Percentiles rank a stretch among this genome's conserved stretches.
These are phyloP conservation scores for Rousettus madagascariensis DNA, from an alignment of 2,797 vertebrate species.

Conservation along the genomic window DNA sequence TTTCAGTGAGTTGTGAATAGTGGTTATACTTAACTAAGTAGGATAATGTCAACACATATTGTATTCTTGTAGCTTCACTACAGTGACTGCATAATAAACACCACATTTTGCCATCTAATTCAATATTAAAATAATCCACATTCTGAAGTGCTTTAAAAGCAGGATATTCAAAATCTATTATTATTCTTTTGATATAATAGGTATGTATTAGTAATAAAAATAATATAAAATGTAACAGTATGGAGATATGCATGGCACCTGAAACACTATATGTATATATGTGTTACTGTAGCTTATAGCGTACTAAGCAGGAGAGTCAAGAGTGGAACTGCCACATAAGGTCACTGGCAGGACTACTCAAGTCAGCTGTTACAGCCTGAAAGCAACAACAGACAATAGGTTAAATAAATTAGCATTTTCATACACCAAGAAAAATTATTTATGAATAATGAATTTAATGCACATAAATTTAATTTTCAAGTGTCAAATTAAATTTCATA, in stretches of 20 bases:
- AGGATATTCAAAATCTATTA: not conserved
- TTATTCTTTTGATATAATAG: not conserved
- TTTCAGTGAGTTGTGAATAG: slow-evolving; percentile 10
- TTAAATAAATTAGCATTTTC: not conserved
- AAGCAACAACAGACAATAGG: not conserved
- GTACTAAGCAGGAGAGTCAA: not conserved
- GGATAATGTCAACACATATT: not conserved
- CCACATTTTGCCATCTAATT: not conserved
- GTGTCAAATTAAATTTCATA: not conserved
- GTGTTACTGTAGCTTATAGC: not conserved
- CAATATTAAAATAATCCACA: not conserved
- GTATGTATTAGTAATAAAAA: not conserved
- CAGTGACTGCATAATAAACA: not conserved
- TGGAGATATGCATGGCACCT: not conserved
- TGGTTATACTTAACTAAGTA: not conserved
- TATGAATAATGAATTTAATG: not conserved
- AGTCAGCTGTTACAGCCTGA: not conserved
- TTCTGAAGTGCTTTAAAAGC: not conserved
- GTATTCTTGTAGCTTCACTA: not conserved
- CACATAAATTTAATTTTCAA: not conserved
- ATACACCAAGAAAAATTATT: not conserved
- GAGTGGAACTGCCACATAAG: not conserved
- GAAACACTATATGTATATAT: not conserved
- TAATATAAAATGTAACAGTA: not conserved
- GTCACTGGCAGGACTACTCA: not conserved